phyloP scores from a whole-genome alignment of 2,888 invertebrate genomes.

The Sminthurides aquaticus region DNA sequence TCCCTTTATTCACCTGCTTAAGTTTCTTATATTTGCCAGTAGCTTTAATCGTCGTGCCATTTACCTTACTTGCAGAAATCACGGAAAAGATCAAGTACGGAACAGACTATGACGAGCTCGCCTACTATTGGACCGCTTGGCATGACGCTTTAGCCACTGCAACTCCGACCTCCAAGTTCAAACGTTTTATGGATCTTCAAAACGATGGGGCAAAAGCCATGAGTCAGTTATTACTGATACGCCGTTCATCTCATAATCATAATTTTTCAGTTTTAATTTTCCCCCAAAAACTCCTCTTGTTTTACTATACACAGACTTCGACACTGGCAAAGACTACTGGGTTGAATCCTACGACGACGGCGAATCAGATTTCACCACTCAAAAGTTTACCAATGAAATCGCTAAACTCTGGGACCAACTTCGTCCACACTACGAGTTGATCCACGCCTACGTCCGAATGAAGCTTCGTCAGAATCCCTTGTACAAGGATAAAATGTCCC shows the following conservation, averaged over 20 bases:
- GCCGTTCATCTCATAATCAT: too few species aligned
- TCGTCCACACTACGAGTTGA: slow-evolving; percentile 68
- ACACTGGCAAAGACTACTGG: slow-evolving; percentile 82
- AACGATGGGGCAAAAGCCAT: slow-evolving; percentile 47
- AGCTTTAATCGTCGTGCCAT: too few species aligned
- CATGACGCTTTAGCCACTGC: slow-evolving; percentile 37
- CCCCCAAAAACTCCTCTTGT: too few species aligned
- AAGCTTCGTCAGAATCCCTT: slow-evolving; percentile 49
- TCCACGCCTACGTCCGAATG: slow-evolving; percentile 72
- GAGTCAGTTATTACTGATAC: slow-evolving; percentile 31
- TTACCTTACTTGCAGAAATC: slow-evolving; percentile 32
- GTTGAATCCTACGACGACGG: slow-evolving; percentile 67
- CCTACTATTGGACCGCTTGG: slow-evolving; percentile 44
- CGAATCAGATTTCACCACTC: slow-evolving; percentile 40
- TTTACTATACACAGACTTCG: too few species aligned
- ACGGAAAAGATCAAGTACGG: slow-evolving; percentile 32
- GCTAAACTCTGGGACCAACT: slow-evolving; percentile 56
- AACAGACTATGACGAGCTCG: slow-evolving; percentile 42
- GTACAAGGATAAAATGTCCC: slow-evolving; percentile 43
- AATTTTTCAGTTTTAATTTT: too few species aligned
- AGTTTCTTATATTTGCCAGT: too few species aligned
- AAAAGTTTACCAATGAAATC: slow-evolving; percentile 50
- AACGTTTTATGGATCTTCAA: slow-evolving; percentile 47
- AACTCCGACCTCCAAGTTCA: slow-evolving; percentile 44
- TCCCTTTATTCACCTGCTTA: too few species aligned